Conservation (phyloP, 2,113 vertebrate genomes). For the Silurus meridionalis region DNA sequence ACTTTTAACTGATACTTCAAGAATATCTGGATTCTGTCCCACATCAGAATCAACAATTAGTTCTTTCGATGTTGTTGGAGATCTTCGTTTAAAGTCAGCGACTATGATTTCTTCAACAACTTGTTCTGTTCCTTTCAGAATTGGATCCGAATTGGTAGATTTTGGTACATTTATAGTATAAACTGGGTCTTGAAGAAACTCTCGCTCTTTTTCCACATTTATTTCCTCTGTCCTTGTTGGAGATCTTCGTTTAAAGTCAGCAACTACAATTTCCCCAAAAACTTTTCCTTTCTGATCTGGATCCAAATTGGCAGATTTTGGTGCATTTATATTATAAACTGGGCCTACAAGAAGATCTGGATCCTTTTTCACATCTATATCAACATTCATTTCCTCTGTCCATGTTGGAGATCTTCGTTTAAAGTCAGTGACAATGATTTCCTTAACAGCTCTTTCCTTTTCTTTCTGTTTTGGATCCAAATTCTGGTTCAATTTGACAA, state of each 20-base stretch:
- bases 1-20: background rate
- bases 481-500: background rate
- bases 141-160: background rate
- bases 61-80: background rate
- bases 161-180: background rate
- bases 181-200: background rate
- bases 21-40: background rate
- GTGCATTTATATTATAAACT: background rate
- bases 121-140: background rate
- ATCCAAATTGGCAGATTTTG: background rate
- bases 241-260: slow-evolving; percentile 3
- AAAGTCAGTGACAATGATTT: background rate
- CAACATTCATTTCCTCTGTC: background rate
- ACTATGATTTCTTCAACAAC: background rate
- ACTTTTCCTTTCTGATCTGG: background rate
- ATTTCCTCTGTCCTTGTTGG: slow-evolving; percentile 11
- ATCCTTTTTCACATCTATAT: background rate
- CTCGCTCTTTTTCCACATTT: background rate
- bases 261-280: background rate
- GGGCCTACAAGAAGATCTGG: background rate
- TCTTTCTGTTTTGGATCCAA: background rate
- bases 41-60: background rate
- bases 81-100: background rate
- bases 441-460: background rate
- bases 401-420: background rate